Conservation (phyloP, 1,140 invertebrate species). For the Calephelis nemesis region DNA sequence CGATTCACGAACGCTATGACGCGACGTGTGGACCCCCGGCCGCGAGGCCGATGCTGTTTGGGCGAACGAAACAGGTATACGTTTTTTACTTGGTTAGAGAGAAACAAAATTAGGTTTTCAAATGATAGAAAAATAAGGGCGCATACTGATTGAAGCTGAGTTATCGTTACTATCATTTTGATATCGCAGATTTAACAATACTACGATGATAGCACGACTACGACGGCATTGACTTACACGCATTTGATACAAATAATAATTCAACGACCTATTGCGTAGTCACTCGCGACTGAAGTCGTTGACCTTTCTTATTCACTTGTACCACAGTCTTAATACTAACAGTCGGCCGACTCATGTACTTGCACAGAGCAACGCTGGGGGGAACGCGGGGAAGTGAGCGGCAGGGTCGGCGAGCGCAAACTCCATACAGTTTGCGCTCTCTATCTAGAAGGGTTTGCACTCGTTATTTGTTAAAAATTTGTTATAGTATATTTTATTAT, state of each 20-base stretch:
- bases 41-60: constrained; percentile 34
- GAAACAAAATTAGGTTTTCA: constrained; percentile 36
- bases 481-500: no score
- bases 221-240: constrained; percentile 18
- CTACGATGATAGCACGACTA: constrained; percentile 25
- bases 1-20: constrained; percentile 56
- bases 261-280: constrained; percentile 45
- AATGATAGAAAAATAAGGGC: constrained; percentile 45
- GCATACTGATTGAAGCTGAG: constrained; percentile 51
- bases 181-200: constrained; percentile 48
- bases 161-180: constrained; percentile 25
- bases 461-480: no score
- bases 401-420: no score
- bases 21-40: constrained; percentile 56
- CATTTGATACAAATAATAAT: constrained; percentile 15
- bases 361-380: no score
- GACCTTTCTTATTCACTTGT: constrained; percentile 30
- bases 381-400: no score
- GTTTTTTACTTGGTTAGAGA: constrained; percentile 33
- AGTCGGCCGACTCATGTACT: no score
- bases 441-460: no score
- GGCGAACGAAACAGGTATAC: constrained; percentile 11
- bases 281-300: constrained; percentile 49
- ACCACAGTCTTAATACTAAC: no score
- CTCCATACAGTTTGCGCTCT: no score